These are phyloP conservation scores for Gallirallus australis DNA, from an alignment of 2,797 vertebrate species.

Conservation along the genomic window DNA sequence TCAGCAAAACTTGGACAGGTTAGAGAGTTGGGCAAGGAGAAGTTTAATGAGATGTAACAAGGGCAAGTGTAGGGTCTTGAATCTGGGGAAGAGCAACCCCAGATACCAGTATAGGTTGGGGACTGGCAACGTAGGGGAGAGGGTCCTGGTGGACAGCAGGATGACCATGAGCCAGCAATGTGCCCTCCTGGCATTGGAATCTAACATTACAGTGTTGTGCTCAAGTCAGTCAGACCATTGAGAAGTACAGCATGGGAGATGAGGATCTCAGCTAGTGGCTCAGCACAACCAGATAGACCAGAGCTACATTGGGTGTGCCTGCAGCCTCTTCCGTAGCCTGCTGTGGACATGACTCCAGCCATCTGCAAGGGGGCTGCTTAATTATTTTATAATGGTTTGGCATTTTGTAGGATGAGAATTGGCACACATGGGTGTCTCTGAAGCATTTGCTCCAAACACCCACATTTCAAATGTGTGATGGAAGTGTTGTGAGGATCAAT, in stretches of 20 bases:
- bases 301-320: background rate
- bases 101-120: no score
- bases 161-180: no score
- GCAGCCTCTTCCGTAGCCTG: background rate
- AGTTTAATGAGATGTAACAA: no score
- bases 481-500: background rate
- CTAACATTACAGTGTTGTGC: background rate
- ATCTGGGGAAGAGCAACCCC: no score
- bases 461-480: background rate
- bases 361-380: background rate
- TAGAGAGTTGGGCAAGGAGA: no score
- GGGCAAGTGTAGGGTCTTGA: no score
- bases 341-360: background rate
- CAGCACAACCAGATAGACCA: background rate
- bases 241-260: background rate
- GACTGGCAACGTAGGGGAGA: no score
- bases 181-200: background rate
- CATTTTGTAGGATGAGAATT: slow-evolving; percentile 46
- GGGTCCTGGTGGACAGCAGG: no score
- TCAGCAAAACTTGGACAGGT: no score
- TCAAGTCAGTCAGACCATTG: background rate
- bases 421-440: background rate
- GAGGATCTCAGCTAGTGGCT: background rate
- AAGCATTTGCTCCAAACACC: slow-evolving; percentile 15
- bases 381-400: background rate